Evolutionary conservation across 2,888 invertebrate genomes (phyloP), one percentile per base, ranked within the genome.

Genomic region (Salticus scenicus): DNA sequence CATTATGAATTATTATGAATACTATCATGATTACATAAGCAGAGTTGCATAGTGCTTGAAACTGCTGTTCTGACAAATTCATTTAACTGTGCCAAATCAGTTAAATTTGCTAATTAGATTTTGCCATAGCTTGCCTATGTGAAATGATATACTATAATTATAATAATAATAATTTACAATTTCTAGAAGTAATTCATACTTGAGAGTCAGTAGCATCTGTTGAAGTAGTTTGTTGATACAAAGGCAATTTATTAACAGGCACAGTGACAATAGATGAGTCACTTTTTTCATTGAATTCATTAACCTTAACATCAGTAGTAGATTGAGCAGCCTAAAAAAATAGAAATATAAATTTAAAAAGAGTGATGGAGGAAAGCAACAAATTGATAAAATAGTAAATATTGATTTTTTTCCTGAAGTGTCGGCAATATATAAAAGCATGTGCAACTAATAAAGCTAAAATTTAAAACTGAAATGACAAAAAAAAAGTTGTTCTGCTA

Each of bases 371-470:
- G 30, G 12, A 10, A 47, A 28, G 30, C n/a, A 5, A 0, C 30
- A 66, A 30, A n/a, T 5, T 1, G 1, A 33, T 20, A 33, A 33
- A 20, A 14, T 30, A 1, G 20, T 20, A 63, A 27, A 20, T 63
- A 10, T 20, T 24, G 24, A 57, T 24, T 27, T 37, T 41, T 24
- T 30, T n/a, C n/a, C n/a, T n/a, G n/a, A 77, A 71, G 78, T 71
- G 71, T 30, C 47, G 42, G 78, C 78, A 64, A 57, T 64, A 41
- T 71, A 63, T 71, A 37, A 42, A 79, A 79, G 78, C 78, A 79
- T 33, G 78, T 79, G 78, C 78, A 79, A 71, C 78, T 79, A 79
- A 72, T 63, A 41, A 79, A 79, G 78, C 78, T 79, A 57, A 12
- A 47, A 8, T 8, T 37, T 37, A 14, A 69, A 67, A 30, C 63